These are phyloP conservation scores for Agriopis marginaria DNA, from an alignment of 2,888 invertebrate genomes.

Conservation along the genomic window DNA sequence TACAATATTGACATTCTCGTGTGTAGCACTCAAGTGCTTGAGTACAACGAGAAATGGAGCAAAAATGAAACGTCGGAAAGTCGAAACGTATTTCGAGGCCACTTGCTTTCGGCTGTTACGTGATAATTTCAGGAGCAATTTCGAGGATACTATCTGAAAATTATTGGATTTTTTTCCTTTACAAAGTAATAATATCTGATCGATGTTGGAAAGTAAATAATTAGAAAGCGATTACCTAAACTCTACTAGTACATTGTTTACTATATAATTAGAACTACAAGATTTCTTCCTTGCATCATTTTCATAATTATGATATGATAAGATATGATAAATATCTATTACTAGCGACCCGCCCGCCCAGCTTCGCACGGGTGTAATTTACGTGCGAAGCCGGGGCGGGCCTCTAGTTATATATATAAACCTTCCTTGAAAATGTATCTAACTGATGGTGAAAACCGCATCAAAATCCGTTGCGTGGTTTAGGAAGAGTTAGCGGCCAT, in stretches of 20 bases:
- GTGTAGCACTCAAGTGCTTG: constrained; percentile 50
- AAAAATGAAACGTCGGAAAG: constrained; percentile 44
- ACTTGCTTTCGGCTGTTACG: constrained; percentile 12
- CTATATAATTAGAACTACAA: background rate
- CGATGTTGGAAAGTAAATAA: background rate
- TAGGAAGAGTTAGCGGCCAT: no score
- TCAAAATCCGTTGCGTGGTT: no score
- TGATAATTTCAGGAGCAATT: constrained; percentile 17
- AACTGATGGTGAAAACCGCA: no score
- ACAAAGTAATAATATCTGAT: background rate
- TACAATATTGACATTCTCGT: constrained; percentile 37
- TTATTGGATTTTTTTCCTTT: constrained; percentile 4
- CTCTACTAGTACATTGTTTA: background rate
- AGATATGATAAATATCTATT: no score
- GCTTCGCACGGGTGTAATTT: no score
- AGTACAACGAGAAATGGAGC: constrained; percentile 50
- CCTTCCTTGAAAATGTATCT: no score
- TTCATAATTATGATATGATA: no score
- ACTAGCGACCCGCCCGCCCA: no score
- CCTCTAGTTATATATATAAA: no score
- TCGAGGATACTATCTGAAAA: background rate
- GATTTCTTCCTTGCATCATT: no score
- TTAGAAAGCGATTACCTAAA: background rate
- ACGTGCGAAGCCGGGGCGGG: no score
- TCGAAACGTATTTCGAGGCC: constrained; percentile 21